These are phyloP conservation scores for Pogonocherus hispidulus DNA, from an alignment of 2,888 invertebrate species.

Conservation along the genomic window DNA sequence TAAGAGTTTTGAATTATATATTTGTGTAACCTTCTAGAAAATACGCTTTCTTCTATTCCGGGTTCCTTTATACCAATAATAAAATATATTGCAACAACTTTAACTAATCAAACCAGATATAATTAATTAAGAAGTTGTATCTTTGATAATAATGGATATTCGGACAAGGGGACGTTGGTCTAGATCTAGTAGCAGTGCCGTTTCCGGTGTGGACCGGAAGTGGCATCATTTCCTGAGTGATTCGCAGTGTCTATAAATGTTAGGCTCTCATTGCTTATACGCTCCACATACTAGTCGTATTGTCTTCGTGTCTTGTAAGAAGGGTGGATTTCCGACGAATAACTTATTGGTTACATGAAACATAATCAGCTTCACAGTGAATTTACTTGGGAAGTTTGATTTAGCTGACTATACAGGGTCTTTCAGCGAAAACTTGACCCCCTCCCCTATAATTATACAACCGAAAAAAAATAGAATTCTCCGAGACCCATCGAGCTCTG, in stretches of 20 bases:
- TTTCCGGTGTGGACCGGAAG: slow-evolving; percentile 40
- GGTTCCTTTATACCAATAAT: no score
- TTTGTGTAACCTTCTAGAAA: not conserved
- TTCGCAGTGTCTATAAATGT: slow-evolving; percentile 28
- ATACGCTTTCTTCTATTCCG: no score
- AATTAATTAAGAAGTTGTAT: slow-evolving; percentile 32
- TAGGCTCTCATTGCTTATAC: not conserved
- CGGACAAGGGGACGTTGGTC: slow-evolving; percentile 32
- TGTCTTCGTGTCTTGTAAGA: slow-evolving; percentile 1
- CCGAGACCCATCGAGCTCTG: no score
- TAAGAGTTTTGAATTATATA: not conserved
- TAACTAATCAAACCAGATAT: slow-evolving; percentile 18
- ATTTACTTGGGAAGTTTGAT: no score
- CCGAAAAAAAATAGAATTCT: no score
- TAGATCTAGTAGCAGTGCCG: slow-evolving; percentile 28
- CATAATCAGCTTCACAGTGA: no score
- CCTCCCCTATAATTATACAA: no score
- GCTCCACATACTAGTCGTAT: not conserved
- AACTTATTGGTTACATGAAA: no score
- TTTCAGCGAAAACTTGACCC: no score
- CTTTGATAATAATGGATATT: slow-evolving; percentile 12
- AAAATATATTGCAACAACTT: no score
- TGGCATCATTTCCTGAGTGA: slow-evolving; percentile 41
- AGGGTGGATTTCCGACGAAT: not conserved
- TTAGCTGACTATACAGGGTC: no score